Evolutionary conservation across 2,888 invertebrate genomes (phyloP).

Genomic region (Cheilosia variabilis): DNA sequence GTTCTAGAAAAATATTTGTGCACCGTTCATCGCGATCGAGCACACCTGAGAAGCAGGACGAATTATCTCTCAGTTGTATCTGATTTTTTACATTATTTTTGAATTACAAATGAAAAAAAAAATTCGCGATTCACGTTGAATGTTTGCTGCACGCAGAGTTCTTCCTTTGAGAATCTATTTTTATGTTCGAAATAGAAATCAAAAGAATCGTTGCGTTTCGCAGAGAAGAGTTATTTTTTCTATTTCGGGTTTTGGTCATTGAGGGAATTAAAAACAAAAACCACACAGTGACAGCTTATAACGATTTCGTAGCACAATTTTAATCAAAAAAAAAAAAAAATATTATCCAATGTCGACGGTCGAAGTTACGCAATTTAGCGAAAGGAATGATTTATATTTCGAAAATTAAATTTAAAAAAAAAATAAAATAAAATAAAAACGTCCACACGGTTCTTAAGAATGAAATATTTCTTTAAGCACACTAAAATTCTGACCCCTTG

Average conservation of each 20-base stretch:
- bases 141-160: constrained; percentile 57
- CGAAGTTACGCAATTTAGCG: constrained; percentile 66
- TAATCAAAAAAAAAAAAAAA: constrained; percentile 7
- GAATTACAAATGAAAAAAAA: constrained; percentile 38
- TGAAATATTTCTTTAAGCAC: constrained; percentile 15
- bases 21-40: constrained; percentile 29
- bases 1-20: constrained; percentile 14
- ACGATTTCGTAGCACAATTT: constrained; percentile 20
- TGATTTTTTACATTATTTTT: constrained; percentile 3
- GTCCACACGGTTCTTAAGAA: constrained; percentile 36
- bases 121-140: constrained; percentile 32
- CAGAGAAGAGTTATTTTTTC: neutral
- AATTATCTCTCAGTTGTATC: constrained; percentile 16
- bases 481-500: constrained; percentile 17
- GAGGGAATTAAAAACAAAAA: constrained; percentile 34
- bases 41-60: constrained; percentile 60
- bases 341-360: constrained; percentile 31
- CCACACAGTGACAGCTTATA: constrained; percentile 25
- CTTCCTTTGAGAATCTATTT: constrained; percentile 72
- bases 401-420: constrained; percentile 8
- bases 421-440: neutral
- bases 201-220: constrained; percentile 56
- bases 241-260: constrained; percentile 22
- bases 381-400: constrained; percentile 60
- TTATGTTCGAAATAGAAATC: constrained; percentile 66